These are phyloP conservation scores for Pao palembangensis DNA, from an alignment of 2,113 vertebrate genomes.

Conservation along the genomic window DNA sequence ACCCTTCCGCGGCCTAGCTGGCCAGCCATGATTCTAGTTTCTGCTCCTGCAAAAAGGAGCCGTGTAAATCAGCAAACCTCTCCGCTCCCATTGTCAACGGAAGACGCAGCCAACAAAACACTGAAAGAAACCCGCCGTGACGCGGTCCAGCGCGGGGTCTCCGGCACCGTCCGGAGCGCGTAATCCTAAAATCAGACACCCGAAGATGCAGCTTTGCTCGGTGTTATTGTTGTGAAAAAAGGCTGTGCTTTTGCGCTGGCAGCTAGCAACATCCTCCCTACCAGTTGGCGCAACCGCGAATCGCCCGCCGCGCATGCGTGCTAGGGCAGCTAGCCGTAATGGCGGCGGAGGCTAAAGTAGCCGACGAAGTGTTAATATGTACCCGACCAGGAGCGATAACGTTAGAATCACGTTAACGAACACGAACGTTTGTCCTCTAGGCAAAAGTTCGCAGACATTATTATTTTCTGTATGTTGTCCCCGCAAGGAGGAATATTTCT, in stretches of 20 bases:
- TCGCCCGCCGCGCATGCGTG: slow-evolving; percentile 66
- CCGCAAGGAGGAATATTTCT: too few species aligned
- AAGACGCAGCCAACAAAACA: slow-evolving; percentile 11
- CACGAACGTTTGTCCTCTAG: too few species aligned
- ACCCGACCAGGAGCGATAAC: not conserved
- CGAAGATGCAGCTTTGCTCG: slow-evolving; percentile 43
- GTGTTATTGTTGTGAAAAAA: slow-evolving; percentile 76
- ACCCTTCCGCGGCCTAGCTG: slow-evolving; percentile 67
- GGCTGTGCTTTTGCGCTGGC: slow-evolving; percentile 65
- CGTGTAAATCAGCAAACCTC: slow-evolving; percentile 63
- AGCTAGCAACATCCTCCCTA: slow-evolving; percentile 72
- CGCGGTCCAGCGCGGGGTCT: slow-evolving; percentile 22
- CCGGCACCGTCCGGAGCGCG: slow-evolving; percentile 1
- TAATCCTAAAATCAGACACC: slow-evolving; percentile 24
- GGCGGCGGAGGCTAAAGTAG: not conserved
- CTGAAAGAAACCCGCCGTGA: not conserved
- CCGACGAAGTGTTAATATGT: not conserved
- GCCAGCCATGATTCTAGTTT: slow-evolving; percentile 73
- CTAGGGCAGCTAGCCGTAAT: slow-evolving; percentile 23
- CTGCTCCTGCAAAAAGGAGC: slow-evolving; percentile 70
- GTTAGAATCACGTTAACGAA: too few species aligned
- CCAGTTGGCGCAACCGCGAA: slow-evolving; percentile 76
- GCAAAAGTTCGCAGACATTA: too few species aligned
- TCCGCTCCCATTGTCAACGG: slow-evolving; percentile 67
- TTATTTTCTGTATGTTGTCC: too few species aligned